These are phyloP conservation scores for Lethocerus indicus DNA, from an alignment of 1,140 invertebrate species.

Conservation along the genomic window DNA sequence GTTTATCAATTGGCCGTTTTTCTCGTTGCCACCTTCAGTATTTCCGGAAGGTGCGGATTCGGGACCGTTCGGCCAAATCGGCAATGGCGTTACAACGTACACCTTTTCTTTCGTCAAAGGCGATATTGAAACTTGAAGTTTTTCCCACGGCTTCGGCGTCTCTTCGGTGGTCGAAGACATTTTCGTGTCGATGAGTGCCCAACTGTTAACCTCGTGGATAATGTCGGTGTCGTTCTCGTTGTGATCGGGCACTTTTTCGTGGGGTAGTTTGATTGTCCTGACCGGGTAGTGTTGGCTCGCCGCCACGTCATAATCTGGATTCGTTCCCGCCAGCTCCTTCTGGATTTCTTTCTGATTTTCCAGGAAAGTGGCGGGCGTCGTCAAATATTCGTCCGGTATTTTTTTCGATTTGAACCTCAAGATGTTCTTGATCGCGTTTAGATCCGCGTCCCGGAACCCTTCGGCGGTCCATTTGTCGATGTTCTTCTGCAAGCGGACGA, in stretches of 20 bases:
- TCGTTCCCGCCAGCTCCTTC: conserved; percentile 9
- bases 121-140: conserved; percentile 46
- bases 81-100: conserved; percentile 56
- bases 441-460: conserved; percentile 29
- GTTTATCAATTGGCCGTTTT: too few relatives aligned
- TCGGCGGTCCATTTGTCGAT: conserved; percentile 73
- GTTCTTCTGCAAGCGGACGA: conserved; percentile 55
- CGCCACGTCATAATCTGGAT: conserved; percentile 32
- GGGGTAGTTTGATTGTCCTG: conserved; percentile 16
- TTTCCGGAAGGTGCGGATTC: too few relatives aligned
- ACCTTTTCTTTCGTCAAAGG: conserved; percentile 55
- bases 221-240: conserved; percentile 2
- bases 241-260: conserved; percentile 19
- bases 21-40: too few relatives aligned
- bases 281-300: conserved; percentile 27
- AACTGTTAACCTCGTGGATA: conserved; percentile 13
- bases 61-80: conserved; percentile 17
- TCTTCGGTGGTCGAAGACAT: conserved; percentile 14
- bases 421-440: conserved; percentile 10
- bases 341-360: conserved; percentile 15
- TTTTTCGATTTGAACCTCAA: conserved; percentile 37
- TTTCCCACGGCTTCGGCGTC: conserved; percentile 31
- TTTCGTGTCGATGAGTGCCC: conserved; percentile 17
- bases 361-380: conserved; percentile 29
- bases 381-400: conserved; percentile 60